phyloP scores from a whole-genome alignment of 2,113 vertebrate genomes.

The Pluvianellus socialis region DNA sequence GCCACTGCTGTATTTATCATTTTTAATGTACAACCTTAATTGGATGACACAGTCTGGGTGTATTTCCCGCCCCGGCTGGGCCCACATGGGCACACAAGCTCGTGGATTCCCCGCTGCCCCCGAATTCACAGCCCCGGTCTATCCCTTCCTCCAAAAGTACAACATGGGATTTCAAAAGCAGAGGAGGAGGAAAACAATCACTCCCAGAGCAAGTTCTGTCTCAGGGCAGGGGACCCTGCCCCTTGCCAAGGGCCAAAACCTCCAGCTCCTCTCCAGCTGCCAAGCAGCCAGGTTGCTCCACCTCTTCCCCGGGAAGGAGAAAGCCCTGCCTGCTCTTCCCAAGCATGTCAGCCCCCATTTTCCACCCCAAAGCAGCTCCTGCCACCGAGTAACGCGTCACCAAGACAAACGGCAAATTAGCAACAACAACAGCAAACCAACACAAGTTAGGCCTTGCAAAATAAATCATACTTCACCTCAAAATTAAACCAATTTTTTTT shows the following conservation, averaged over 20 bases:
- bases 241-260: background rate
- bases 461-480: background rate
- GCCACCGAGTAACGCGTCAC: background rate
- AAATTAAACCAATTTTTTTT: background rate
- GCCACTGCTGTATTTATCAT: background rate
- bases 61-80: rapidly evolving
- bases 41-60: background rate
- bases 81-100: rapidly evolving
- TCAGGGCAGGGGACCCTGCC: background rate
- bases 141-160: background rate
- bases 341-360: background rate
- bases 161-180: background rate
- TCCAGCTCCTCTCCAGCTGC: background rate
- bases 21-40: background rate
- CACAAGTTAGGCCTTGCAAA: background rate
- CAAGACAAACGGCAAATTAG: background rate
- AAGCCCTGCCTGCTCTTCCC: background rate
- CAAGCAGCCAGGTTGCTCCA: background rate
- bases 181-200: background rate
- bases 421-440: no score
- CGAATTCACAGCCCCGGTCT: background rate
- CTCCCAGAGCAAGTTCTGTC: background rate
- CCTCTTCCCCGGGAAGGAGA: background rate
- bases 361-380: background rate
- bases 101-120: background rate